Evolutionary conservation across 2,113 vertebrate genomes (phyloP).

Genomic region (Phrynosoma platyrhinos): DNA sequence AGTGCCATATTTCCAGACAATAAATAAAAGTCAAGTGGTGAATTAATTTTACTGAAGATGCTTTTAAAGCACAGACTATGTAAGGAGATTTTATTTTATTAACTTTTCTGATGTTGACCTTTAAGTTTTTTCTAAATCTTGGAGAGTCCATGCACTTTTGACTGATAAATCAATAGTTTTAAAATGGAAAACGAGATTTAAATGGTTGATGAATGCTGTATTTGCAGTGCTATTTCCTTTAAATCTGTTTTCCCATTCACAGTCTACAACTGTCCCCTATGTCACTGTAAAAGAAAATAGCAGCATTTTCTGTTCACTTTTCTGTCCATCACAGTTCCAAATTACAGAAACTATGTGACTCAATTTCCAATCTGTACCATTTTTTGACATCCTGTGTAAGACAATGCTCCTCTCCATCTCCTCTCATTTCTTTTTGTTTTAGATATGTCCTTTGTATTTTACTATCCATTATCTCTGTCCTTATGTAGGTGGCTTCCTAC

Average conservation of each 20-base stretch:
- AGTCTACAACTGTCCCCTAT: constrained; percentile 61
- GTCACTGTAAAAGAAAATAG: constrained; percentile 48
- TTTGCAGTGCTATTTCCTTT: constrained; percentile 57
- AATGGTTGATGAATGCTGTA: constrained; percentile 63
- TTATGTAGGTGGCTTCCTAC: constrained; percentile 19
- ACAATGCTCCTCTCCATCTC: not conserved
- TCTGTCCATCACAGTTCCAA: constrained; percentile 30
- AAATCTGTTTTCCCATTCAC: constrained; percentile 66
- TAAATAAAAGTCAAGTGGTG: constrained; percentile 42
- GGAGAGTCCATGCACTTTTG: constrained; percentile 63
- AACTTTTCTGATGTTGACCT: constrained; percentile 63
- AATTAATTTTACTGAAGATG: constrained; percentile 67
- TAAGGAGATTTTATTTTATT: constrained; percentile 70
- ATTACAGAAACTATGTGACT: constrained; percentile 39
- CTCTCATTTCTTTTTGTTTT: constrained; percentile 35
- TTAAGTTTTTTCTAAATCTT: constrained; percentile 73
- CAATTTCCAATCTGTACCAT: constrained; percentile 19
- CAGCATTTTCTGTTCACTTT: constrained; percentile 47
- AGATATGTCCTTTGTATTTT: constrained; percentile 29
- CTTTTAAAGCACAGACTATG: constrained; percentile 69
- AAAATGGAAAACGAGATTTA: constrained; percentile 72
- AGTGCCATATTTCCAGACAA: constrained; percentile 46
- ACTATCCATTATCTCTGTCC: constrained; percentile 14
- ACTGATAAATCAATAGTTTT: constrained; percentile 69
- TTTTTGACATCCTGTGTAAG: constrained; percentile 22